Evolutionary conservation across 2,797 vertebrate genomes (phyloP), one percentile per base, ranked within the genome.

Genomic region (Sphenodon punctatus): DNA sequence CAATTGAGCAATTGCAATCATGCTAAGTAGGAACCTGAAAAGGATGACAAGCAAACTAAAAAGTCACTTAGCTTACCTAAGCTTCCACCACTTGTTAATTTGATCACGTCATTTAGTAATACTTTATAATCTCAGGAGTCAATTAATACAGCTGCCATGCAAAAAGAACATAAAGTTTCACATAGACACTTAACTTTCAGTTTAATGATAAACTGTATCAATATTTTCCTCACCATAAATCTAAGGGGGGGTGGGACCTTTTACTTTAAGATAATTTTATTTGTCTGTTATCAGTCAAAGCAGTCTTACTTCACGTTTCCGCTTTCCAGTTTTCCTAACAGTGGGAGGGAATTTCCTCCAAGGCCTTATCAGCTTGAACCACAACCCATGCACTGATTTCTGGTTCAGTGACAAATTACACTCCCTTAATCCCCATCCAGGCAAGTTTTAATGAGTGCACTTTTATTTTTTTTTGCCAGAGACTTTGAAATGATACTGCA

Each of bases 341-440:
- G 90, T 93, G 90, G 95, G 95, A 93, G 91, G 94, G 93, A 95
- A 96, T 97, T 97, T 97, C 96, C 96, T 93, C 68, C 86, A 82
- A 64, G 46, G 70, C 60, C 90, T 97, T 96, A 96, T 96, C 96
- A 96, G 92, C 82, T 88, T 89, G 88, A 95, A 92, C 86, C 96
- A 97, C 94, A 97, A 93, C 89, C 81, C 73, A 71, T 79, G 19
- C 6, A 65, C 67, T 88, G 70, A 78, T 89, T 95, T 90, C 75
- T 93, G 75, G 68, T 90, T 94, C 87, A 65, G 68, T 88, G 82
- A 93, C 78, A 90, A 90, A 94, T 90, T 88, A 74, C 36, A 63
- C 43, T 92, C 77, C 72, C 78, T 90, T 92, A 90, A 93, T 93
- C 69, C 39, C 45, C 46, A 86, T 53, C 66, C 25, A 63, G 61